Evolutionary conservation across 2,888 invertebrate species (phyloP).

Genomic region (Minunthozetes semirufus): DNA sequence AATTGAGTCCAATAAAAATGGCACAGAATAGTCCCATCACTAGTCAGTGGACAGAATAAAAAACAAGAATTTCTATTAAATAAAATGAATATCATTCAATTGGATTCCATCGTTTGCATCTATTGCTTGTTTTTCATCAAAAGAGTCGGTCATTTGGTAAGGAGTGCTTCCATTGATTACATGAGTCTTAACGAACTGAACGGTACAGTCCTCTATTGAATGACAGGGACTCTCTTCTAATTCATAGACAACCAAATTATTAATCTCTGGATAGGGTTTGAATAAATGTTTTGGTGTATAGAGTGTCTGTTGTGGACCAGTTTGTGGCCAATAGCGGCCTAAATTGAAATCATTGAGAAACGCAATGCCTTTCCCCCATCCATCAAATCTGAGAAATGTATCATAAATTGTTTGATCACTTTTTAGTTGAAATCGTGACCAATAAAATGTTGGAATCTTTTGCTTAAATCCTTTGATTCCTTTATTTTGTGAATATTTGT

Average conservation of each 20-base stretch:
- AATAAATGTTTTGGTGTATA: constrained; percentile 24
- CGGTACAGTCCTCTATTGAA: background rate
- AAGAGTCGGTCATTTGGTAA: too few relatives aligned
- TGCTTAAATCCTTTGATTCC: background rate
- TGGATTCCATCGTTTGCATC: too few relatives aligned
- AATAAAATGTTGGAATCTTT: constrained; percentile 8
- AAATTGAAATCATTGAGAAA: constrained; percentile 33
- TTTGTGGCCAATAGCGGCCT: constrained; percentile 34
- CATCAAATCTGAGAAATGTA: constrained; percentile 14
- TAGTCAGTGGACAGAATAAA: too few relatives aligned
- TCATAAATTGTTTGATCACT: background rate
- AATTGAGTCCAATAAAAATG: too few relatives aligned
- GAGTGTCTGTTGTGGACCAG: constrained; percentile 28
- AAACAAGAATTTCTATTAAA: too few relatives aligned
- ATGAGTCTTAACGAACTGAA: background rate
- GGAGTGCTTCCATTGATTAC: background rate
- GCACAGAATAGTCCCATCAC: too few relatives aligned
- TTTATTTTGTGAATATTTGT: too few relatives aligned
- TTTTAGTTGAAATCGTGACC: background rate
- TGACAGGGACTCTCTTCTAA: background rate
- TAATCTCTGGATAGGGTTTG: background rate
- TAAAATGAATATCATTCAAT: too few relatives aligned
- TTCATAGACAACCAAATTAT: constrained; percentile 15
- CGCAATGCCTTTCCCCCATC: constrained; percentile 26
- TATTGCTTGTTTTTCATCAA: too few relatives aligned